Conservation (phyloP, 2,888 invertebrate genomes). For the Hedychridium roseum region DNA sequence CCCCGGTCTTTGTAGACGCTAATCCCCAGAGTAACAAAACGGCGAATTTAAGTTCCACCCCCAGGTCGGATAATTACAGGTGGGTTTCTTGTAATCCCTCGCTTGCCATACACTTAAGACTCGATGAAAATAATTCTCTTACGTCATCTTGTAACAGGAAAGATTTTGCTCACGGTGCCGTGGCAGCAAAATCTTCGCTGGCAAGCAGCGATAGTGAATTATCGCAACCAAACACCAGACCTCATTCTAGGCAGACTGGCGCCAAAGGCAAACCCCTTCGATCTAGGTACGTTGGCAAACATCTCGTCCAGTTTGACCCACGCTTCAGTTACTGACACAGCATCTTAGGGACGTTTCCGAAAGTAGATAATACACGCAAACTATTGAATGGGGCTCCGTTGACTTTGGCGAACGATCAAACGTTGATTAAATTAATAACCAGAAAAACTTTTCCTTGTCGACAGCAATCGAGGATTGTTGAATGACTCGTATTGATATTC, state of each 20-base stretch:
- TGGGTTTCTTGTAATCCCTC: too few species aligned
- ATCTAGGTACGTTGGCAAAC: constrained; percentile 46
- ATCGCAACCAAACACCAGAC: constrained; percentile 62
- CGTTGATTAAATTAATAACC: too few species aligned
- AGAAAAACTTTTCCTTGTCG: too few species aligned
- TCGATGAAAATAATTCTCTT: too few species aligned
- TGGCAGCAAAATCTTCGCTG: constrained; percentile 63
- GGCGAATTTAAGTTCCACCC: constrained; percentile 44
- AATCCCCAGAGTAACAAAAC: constrained; percentile 43
- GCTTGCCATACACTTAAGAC: too few species aligned
- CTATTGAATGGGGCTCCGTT: background rate
- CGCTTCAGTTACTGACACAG: constrained; percentile 11
- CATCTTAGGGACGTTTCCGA: background rate
- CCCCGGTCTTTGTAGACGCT: constrained; percentile 48
- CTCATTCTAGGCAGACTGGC: constrained; percentile 55
- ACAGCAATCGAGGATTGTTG: too few species aligned
- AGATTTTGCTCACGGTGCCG: constrained; percentile 76
- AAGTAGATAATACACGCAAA: background rate
- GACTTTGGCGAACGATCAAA: too few species aligned
- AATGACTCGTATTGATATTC: too few species aligned
- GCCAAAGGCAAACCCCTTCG: constrained; percentile 46
- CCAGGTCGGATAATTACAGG: constrained; percentile 73
- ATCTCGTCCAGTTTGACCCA: constrained; percentile 13
- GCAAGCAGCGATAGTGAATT: constrained; percentile 68
- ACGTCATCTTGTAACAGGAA: constrained; percentile 45